These are phyloP conservation scores for Kryptopterus vitreolus DNA, from an alignment of 2,797 vertebrate genomes.

Conservation along the genomic window DNA sequence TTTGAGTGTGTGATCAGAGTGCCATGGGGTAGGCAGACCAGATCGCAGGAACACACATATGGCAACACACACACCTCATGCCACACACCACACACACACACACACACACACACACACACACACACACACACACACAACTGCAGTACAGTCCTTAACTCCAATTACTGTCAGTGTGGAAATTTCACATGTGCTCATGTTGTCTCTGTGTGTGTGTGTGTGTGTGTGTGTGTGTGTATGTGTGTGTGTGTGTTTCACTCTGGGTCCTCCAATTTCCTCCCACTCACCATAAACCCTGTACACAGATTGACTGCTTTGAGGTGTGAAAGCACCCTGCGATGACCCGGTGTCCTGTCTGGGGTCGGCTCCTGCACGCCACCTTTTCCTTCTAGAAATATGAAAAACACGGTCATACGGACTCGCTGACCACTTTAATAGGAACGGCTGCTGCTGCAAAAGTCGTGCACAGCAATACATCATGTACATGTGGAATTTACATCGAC, in stretches of 20 bases:
- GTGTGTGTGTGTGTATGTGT: too few relatives aligned
- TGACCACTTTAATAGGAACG: neutral
- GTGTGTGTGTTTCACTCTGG: too few relatives aligned
- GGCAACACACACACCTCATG: conserved; percentile 27
- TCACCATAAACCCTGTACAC: neutral
- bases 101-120: conserved; percentile 26
- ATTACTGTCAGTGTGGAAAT: neutral
- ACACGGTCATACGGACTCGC: neutral
- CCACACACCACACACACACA: too few relatives aligned
- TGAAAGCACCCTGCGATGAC: neutral
- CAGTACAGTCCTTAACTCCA: conserved; percentile 1
- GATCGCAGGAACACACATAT: conserved; percentile 32
- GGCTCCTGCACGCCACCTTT: neutral
- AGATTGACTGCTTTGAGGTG: neutral
- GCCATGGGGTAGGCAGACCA: conserved; percentile 19
- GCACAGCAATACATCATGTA: neutral
- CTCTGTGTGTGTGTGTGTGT: too few relatives aligned
- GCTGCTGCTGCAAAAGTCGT: neutral
- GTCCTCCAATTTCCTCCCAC: conserved; percentile 6
- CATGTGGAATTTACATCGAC: too few relatives aligned
- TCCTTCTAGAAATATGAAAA: neutral
- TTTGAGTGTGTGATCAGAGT: conserved; percentile 35
- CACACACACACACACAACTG: conserved; percentile 18
- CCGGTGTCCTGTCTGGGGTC: neutral
- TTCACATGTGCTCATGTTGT: neutral